A percentile compares a stretch with the other conserved stretches of the same genome.
phyloP scores from a whole-genome alignment of 2,113 vertebrate genomes.

The Brienomyrus brachyistius region DNA sequence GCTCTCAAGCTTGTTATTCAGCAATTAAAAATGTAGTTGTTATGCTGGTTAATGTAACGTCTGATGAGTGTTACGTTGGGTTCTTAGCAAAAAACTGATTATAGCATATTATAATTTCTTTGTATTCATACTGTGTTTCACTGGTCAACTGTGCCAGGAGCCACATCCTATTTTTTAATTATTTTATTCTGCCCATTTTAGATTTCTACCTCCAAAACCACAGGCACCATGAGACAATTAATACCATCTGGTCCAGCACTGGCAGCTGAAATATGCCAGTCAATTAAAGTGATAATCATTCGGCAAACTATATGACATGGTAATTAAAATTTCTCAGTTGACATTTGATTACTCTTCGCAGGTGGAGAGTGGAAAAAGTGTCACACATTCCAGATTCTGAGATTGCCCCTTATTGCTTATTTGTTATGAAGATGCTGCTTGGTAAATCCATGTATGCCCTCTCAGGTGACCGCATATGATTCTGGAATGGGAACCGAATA shows the following conservation, averaged over 20 bases:
- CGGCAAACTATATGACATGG: neutral
- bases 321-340: neutral
- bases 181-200: neutral
- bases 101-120: neutral
- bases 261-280: neutral
- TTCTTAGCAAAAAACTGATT: neutral
- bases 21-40: neutral
- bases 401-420: neutral
- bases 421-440: neutral
- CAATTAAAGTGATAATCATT: slow-evolving; percentile 1
- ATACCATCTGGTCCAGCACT: neutral
- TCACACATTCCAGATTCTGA: neutral
- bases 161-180: neutral
- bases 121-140: neutral
- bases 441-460: neutral
- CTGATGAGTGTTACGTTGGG: neutral
- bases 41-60: neutral
- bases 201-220: neutral
- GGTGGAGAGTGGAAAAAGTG: neutral
- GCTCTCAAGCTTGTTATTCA: neutral
- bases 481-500: neutral
- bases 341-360: neutral
- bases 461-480: neutral
- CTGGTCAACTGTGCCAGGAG: neutral
- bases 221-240: neutral